Conservation (phyloP, 1,140 invertebrate genomes). For the Helicorthomorpha holstii region DNA sequence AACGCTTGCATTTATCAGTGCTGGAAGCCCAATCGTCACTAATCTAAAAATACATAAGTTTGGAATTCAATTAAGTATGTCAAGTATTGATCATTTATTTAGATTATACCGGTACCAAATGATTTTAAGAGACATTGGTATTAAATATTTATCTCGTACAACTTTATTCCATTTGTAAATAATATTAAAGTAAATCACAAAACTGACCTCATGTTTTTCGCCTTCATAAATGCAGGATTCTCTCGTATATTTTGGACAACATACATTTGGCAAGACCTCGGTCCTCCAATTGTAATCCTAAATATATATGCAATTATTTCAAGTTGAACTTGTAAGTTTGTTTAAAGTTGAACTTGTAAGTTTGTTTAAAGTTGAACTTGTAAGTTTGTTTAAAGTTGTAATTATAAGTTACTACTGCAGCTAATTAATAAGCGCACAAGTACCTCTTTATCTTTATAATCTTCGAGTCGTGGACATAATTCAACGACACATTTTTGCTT, state of each 20-base stretch:
- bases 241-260: neutral
- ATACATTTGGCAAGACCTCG: neutral
- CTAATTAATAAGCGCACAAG: neutral
- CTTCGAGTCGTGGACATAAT: slow-evolving; percentile 3
- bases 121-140: neutral
- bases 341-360: slow-evolving; percentile 5
- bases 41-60: slow-evolving; percentile 2
- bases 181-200: too few species aligned
- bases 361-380: slow-evolving; percentile 4
- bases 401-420: slow-evolving; percentile 3
- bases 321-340: too few species aligned
- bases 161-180: too few species aligned
- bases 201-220: too few species aligned
- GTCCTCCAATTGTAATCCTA: neutral
- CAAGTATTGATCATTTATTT: neutral
- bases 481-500: slow-evolving; percentile 2
- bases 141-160: neutral
- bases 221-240: neutral
- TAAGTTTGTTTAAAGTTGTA: slow-evolving; percentile 1
- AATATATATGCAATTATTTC: neutral
- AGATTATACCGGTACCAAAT: too few species aligned
- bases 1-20: slow-evolving; percentile 8
- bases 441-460: slow-evolving; percentile 6
- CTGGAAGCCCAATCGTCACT: slow-evolving; percentile 10
- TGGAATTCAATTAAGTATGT: neutral